Base-by-base conservation (phyloP, 1,140 invertebrate genomes). In the Myzus persicae region DNA sequence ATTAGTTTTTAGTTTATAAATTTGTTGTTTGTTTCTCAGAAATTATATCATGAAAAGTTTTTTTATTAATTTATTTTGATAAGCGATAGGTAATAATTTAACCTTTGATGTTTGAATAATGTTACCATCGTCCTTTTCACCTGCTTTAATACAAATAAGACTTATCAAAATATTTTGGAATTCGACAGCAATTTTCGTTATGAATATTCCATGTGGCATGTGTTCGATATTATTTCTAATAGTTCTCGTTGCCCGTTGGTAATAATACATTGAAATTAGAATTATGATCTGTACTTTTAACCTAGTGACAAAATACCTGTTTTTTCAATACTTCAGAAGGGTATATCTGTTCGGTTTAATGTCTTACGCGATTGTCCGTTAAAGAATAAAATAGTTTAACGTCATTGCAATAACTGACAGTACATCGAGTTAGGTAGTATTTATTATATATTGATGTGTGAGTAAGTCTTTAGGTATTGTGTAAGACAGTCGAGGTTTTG, bases 1-100 rank as follows among this genome's bases (percentile, higher is more conserved):
- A 76, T 76, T n/a, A n/a, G 59, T 76, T 76, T n/a, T 76, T 76
- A 76, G 59, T 76, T 76, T n/a, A 76, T 76, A 46, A 48, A 48
- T 48, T 46, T 44, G 40, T 84, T 26, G 7, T 46, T 31, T 1
- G 6, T 54, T 89, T 54, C 88, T 26, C 22, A 38, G 48, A 89
- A 89, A 89, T 54, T 76, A 89, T 89, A 40, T 26, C 2, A 89
- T 54, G n/a, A 31, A 20, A 88, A 44, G 54, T 85, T 89, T 54
- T 38, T 89, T 89, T 54, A 40, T 54, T 38, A 26, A 54, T 14
- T 89, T 51, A 31, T 67, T 40, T 54, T 40, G 88, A 54, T 89
- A 89, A 44, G 4, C 31, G 11, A 67, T 67, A n/a, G 26, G 11
- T 67, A n/a, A 31, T 42, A 42, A n/a, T 2, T 84, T 42, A 42